Evolutionary conservation across 2,888 invertebrate genomes (phyloP).

Genomic region (Torymus aiolomorphi): DNA sequence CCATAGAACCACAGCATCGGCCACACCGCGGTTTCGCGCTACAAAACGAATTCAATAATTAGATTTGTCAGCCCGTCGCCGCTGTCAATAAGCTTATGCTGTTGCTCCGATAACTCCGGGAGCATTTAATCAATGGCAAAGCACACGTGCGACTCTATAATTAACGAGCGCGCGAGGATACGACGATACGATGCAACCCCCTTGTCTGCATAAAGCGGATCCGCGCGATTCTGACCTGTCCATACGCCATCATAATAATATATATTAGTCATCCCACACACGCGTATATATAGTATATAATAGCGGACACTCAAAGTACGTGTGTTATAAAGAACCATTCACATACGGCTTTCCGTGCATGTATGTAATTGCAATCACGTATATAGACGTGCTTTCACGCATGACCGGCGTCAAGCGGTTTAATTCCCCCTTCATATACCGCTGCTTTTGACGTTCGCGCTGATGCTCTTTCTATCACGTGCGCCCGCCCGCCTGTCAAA

Average conservation of each 20-base stretch:
- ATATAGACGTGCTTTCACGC: slow-evolving; percentile 30
- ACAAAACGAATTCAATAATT: no score
- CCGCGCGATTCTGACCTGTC: slow-evolving; percentile 21
- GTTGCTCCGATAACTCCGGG: no score
- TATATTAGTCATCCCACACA: not conserved
- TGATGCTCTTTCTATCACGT: not conserved
- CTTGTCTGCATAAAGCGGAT: not conserved
- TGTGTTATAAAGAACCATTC: slow-evolving; percentile 27
- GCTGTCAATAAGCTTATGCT: no score
- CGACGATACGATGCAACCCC: no score
- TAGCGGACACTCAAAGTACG: slow-evolving; percentile 4
- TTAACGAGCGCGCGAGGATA: no score
- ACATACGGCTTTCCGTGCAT: slow-evolving; percentile 41
- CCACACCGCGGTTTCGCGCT: no score
- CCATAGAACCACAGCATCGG: not conserved
- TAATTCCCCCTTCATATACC: not conserved
- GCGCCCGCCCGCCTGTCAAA: not conserved
- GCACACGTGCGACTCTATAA: no score
- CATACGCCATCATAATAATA: not conserved
- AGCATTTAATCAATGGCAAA: no score
- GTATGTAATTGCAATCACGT: not conserved
- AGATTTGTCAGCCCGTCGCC: no score
- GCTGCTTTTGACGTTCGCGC: not conserved
- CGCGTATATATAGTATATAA: slow-evolving; percentile 3
- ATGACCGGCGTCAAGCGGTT: slow-evolving; percentile 29